These are phyloP conservation scores for Neogobius melanostomus DNA, from an alignment of 2,113 vertebrate genomes.

Conservation along the genomic window DNA sequence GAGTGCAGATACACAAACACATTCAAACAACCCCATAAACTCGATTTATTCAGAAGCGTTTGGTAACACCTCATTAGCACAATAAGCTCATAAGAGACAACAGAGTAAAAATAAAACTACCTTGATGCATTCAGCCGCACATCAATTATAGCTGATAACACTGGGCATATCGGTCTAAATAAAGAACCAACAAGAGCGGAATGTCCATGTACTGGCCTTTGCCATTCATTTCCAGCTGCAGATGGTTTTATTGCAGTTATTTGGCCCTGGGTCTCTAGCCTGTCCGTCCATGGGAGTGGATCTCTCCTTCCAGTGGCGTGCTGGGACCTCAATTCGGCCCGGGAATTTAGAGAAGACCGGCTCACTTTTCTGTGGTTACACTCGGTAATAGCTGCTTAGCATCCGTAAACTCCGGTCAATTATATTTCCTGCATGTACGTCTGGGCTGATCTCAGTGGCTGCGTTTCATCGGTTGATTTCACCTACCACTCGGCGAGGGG, in stretches of 20 bases:
- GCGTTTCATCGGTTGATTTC: too few species aligned
- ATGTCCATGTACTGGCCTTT: neutral
- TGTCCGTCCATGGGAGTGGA: too few species aligned
- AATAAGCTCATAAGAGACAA: slow-evolving; percentile 49
- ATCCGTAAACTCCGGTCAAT: too few species aligned
- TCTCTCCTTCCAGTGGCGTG: too few species aligned
- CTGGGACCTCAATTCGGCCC: too few species aligned
- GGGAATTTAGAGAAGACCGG: too few species aligned
- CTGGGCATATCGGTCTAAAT: neutral
- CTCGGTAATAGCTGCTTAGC: too few species aligned
- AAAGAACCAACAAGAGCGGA: neutral
- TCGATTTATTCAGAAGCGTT: slow-evolving; percentile 32
- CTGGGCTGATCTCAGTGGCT: too few species aligned
- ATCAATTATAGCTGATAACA: slow-evolving; percentile 35
- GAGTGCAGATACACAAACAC: slow-evolving; percentile 14
- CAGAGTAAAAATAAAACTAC: slow-evolving; percentile 32
- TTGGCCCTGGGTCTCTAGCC: too few species aligned
- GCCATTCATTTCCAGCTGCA: neutral
- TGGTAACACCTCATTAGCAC: slow-evolving; percentile 55
- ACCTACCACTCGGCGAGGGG: too few species aligned
- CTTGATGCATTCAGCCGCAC: slow-evolving; percentile 41
- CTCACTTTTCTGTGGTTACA: too few species aligned
- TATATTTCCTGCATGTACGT: too few species aligned
- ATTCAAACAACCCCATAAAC: slow-evolving; percentile 20
- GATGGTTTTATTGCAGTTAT: neutral